Evolutionary conservation across 2,113 vertebrate species (phyloP).

Genomic region (Dasyornis broadbenti): DNA sequence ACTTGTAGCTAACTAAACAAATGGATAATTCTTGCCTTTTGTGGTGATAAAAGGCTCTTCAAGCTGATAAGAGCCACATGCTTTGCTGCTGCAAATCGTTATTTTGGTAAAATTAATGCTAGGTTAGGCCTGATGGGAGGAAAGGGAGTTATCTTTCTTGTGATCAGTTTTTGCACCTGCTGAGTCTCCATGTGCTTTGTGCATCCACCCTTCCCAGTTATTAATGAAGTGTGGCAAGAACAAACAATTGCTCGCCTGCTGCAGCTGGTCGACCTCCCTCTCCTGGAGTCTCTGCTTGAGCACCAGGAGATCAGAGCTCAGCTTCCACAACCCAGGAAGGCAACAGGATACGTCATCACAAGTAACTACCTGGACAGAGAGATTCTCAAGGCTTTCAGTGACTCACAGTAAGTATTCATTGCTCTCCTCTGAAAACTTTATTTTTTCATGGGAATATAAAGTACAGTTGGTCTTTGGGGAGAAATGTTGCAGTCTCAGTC

Average conservation of each 20-base stretch:
- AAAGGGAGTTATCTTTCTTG: not conserved
- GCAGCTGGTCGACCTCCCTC: conserved; percentile 91
- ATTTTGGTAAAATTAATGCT: not conserved
- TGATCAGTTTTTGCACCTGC: not conserved
- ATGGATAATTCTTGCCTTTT: conserved; percentile 41
- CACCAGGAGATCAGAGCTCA: conserved; percentile 65
- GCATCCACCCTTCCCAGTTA: conserved; percentile 68
- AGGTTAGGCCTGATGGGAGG: not conserved
- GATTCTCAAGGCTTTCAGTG: conserved; percentile 94
- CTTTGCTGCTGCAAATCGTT: not conserved
- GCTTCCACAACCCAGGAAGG: conserved; percentile 69
- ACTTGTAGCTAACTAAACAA: conserved; percentile 29
- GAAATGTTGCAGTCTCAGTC: not conserved
- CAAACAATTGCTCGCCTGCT: conserved; percentile 88
- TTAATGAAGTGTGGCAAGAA: conserved; percentile 92
- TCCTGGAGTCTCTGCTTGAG: conserved; percentile 86
- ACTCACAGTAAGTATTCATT: conserved; percentile 84
- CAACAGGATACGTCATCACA: conserved; percentile 74
- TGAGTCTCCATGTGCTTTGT: not conserved
- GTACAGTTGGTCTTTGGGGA: not conserved
- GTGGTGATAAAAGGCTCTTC: not conserved
- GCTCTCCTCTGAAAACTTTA: not conserved
- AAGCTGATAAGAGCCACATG: not conserved
- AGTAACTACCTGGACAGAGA: conserved; percentile 90
- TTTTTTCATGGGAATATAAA: not conserved